Conservation (phyloP, 2,888 invertebrate species). For the Pandemis corylana region DNA sequence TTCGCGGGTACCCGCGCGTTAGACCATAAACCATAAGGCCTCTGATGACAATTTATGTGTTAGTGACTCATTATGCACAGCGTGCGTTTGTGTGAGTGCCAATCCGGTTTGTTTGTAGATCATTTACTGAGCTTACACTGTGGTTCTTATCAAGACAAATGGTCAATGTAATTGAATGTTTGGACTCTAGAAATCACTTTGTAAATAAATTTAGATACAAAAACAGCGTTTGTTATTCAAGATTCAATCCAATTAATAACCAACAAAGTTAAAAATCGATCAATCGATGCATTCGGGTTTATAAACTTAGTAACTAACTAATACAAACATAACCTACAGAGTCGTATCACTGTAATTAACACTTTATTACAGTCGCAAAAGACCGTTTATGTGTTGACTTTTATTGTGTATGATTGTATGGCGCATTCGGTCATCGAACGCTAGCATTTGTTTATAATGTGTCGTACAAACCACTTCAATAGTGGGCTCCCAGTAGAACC, state of each 20-base stretch:
- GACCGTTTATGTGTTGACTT: constrained; percentile 1
- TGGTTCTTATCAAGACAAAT: too few species aligned
- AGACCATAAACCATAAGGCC: too few species aligned
- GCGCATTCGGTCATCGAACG: constrained; percentile 38
- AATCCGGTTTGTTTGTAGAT: neutral
- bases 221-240: constrained; percentile 3
- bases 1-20: too few species aligned
- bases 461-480: neutral
- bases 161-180: neutral
- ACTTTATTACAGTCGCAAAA: constrained; percentile 13
- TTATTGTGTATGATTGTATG: constrained; percentile 6
- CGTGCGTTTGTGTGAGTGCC: neutral
- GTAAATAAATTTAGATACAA: constrained; percentile 8
- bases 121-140: neutral
- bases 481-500: neutral
- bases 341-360: constrained; percentile 1
- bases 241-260: neutral
- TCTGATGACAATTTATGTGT: too few species aligned
- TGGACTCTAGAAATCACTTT: neutral
- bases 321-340: neutral
- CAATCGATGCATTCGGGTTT: constrained; percentile 22
- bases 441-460: constrained; percentile 32
- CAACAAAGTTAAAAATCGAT: constrained; percentile 23
- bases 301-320: constrained; percentile 19
- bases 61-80: too few species aligned